A percentile compares a stretch with the other conserved stretches of the same genome.
Evolutionary conservation across 2,888 invertebrate genomes (phyloP).

Genomic region (Andrena praecox): DNA sequence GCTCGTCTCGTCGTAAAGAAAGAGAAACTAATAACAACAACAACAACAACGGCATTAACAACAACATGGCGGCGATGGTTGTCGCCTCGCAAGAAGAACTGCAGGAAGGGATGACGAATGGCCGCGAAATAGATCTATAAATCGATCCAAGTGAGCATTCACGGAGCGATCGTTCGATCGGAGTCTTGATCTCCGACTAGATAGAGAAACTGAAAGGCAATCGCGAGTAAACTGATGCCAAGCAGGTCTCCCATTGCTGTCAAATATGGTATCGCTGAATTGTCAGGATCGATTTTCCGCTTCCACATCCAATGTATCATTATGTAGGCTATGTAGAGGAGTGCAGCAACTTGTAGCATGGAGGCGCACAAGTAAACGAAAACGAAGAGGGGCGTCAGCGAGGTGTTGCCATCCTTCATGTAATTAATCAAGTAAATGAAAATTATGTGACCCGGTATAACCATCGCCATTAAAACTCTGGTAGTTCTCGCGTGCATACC

Average conservation of each 20-base stretch:
- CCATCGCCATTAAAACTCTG: constrained; percentile 90
- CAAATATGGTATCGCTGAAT: constrained; percentile 91
- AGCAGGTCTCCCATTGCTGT: constrained; percentile 92
- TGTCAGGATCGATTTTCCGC: constrained; percentile 90
- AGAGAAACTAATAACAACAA: too few relatives aligned
- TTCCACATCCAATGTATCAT: constrained; percentile 89
- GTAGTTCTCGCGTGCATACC: constrained; percentile 89
- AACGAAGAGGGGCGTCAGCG: constrained; percentile 89
- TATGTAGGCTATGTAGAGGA: constrained; percentile 88
- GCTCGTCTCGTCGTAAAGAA: too few relatives aligned
- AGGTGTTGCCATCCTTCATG: constrained; percentile 89
- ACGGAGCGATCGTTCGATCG: constrained; percentile 76
- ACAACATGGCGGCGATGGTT: not conserved
- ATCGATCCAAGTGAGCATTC: constrained; percentile 2
- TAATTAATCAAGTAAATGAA: constrained; percentile 91
- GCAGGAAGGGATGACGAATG: not conserved
- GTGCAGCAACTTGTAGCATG: constrained; percentile 87
- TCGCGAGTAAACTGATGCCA: constrained; percentile 89
- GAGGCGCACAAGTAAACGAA: constrained; percentile 90
- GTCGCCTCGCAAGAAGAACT: too few relatives aligned
- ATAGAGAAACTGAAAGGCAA: constrained; percentile 88
- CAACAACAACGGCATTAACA: not conserved
- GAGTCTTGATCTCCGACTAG: constrained; percentile 87
- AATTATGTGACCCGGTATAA: constrained; percentile 92
- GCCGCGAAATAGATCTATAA: not conserved